Evolutionary conservation across 2,113 vertebrate genomes (phyloP), one percentile per base, ranked within the genome.

Genomic region (Malurus alboscapulatus): DNA sequence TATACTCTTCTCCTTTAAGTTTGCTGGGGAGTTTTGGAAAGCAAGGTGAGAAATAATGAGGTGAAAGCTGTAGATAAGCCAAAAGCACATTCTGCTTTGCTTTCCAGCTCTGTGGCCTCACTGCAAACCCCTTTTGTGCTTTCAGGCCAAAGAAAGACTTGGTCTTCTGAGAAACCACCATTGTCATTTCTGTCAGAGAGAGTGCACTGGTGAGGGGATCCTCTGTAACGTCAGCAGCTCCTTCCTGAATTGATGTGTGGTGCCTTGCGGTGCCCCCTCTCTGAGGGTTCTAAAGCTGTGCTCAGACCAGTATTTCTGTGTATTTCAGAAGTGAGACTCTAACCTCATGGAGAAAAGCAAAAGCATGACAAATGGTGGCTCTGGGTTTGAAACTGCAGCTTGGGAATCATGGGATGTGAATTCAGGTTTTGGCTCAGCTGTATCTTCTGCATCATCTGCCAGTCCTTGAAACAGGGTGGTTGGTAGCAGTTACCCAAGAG

Each of bases 291-390:
- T 57, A 69, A 18, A 22, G 15, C 22, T 42, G n/a, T 51, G 9
- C 18, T 73, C 47, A 74, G 67, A 54, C 22, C 58, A 38, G 22
- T 15, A 4, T 36, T 81, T 47, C 10, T 58, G 20, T 36, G 51
- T 32, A 36, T 87, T 90, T 78, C 36, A 55, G 61, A 75, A 20
- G 7, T 78, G 50, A 55, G 72, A 68, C 65, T 61, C 25, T 42
- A 48, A 40, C 14, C 10, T 21, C 7, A 9, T 1, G 8, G 42
- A 61, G 42, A 68, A 79, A 58, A 77, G 27, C 34, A 80, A 24
- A 47, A 67, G 12, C 0, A 0, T 81, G 63, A 17, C 9, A 55
- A n/a, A 62, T 8, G 8, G 8, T 53, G 12, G 4, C 40, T 79
- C 38, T 80, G 47, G 12, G 4, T 71, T 47, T 77, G 63, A 54